Percentiles rank a stretch among this genome's conserved stretches.
Conservation (phyloP, 2,113 vertebrate species). For the Trichechus manatus region DNA sequence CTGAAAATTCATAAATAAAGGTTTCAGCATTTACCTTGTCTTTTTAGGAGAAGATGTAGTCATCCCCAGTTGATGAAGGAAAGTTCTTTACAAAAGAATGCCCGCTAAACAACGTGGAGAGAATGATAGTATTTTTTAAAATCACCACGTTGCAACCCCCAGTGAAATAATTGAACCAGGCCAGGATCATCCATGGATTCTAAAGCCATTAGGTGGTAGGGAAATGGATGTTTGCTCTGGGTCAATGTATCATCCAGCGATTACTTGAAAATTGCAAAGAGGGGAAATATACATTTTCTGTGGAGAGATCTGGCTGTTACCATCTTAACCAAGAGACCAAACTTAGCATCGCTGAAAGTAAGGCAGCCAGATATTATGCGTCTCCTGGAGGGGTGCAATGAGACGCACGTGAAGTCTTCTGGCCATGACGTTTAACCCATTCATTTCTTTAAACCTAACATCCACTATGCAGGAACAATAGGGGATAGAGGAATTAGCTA, state of each 20-base stretch:
- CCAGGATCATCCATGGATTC: background rate
- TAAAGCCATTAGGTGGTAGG: background rate
- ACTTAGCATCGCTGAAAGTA: background rate
- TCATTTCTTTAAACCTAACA: background rate
- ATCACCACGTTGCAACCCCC: background rate
- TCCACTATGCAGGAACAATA: background rate
- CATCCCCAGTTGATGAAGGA: background rate
- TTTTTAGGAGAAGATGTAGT: background rate
- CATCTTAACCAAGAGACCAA: background rate
- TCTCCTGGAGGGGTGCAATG: background rate
- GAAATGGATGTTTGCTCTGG: background rate
- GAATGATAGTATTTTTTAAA: background rate
- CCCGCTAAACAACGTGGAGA: background rate
- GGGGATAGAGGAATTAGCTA: background rate
- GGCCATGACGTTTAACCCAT: background rate
- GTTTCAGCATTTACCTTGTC: background rate
- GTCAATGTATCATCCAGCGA: background rate
- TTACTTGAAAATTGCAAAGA: background rate
- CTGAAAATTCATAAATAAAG: background rate
- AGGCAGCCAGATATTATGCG: background rate
- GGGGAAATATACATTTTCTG: background rate
- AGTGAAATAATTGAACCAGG: background rate
- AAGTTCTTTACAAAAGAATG: background rate
- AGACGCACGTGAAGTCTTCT: rapidly evolving
- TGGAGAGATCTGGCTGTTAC: background rate